These are phyloP conservation scores for Callionymus lyra DNA, from an alignment of 2,113 vertebrate species.

Conservation along the genomic window DNA sequence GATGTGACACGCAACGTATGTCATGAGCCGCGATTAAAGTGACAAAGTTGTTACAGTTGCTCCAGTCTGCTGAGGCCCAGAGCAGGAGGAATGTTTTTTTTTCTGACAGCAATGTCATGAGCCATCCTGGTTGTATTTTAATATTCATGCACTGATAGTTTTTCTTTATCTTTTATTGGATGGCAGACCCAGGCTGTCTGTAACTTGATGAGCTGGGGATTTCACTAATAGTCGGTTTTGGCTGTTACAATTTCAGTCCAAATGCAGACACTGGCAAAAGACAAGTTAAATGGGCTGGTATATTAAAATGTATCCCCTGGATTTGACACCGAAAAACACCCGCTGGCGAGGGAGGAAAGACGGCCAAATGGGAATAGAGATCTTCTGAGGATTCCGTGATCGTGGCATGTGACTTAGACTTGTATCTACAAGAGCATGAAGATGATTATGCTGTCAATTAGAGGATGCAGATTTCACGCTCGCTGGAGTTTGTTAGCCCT, in stretches of 20 bases:
- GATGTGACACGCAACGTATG: constrained; percentile 39
- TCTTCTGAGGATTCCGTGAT: constrained; percentile 50
- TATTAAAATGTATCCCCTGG: constrained; percentile 33
- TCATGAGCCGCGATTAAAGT: constrained; percentile 35
- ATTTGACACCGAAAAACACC: constrained; percentile 9
- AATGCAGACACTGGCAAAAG: constrained; percentile 5
- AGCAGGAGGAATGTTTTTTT: constrained; percentile 14
- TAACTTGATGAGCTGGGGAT: constrained; percentile 37
- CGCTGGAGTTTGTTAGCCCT: constrained; percentile 39
- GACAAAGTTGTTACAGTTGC: constrained; percentile 45
- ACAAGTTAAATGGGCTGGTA: constrained; percentile 18
- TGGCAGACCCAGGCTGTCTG: constrained; percentile 12
- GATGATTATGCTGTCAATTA: constrained; percentile 50
- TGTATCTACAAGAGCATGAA: constrained; percentile 26
- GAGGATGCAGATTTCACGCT: constrained; percentile 31
- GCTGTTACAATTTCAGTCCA: constrained; percentile 23
- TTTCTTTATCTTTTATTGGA: constrained; percentile 9
- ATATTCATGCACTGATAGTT: constrained; percentile 27
- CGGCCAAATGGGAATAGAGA: constrained; percentile 25
- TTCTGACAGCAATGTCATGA: constrained; percentile 38
- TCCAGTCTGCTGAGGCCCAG: constrained; percentile 26
- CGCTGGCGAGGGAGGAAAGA: constrained; percentile 17
- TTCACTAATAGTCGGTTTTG: constrained; percentile 33
- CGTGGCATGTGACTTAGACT: constrained; percentile 35
- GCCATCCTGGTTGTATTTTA: constrained; percentile 38